phyloP scores from a whole-genome alignment of 1,140 invertebrate species.

The Zaprionus ornatus region DNA sequence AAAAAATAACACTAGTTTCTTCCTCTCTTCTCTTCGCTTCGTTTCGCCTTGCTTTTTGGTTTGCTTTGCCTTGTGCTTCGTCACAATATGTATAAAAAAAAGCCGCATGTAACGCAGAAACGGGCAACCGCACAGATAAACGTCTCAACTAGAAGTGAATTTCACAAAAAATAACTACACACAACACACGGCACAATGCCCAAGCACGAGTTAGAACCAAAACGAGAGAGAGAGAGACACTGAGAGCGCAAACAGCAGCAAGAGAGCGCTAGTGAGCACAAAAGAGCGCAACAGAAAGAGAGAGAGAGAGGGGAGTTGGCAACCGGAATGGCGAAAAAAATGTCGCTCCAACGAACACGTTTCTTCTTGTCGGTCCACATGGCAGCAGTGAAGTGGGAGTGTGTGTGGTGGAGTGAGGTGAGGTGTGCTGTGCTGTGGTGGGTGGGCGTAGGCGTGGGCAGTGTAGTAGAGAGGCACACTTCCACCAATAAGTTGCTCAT shows the following conservation, averaged over 20 bases:
- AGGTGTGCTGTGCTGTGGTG: conserved; percentile 1
- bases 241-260: neutral
- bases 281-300: conserved; percentile 13
- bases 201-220: conserved; percentile 72
- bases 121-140: conserved; percentile 76
- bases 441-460: conserved; percentile 32
- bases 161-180: conserved; percentile 35
- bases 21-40: conserved; percentile 29
- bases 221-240: conserved; percentile 16
- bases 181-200: conserved; percentile 40
- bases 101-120: conserved; percentile 6
- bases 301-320: neutral
- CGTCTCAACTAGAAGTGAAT: conserved; percentile 81
- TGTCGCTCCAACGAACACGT: conserved; percentile 27
- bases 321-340: conserved; percentile 15
- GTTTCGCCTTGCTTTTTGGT: conserved; percentile 36
- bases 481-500: conserved; percentile 17
- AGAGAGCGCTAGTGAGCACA: conserved; percentile 59
- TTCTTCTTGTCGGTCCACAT: conserved; percentile 18
- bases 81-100: conserved; percentile 46
- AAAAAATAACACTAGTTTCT: conserved; percentile 46
- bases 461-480: neutral
- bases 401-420: neutral
- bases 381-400: neutral
- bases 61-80: conserved; percentile 42